These are phyloP conservation scores for Numenius phaeopus DNA, from an alignment of 2,797 vertebrate species.

Conservation along the genomic window DNA sequence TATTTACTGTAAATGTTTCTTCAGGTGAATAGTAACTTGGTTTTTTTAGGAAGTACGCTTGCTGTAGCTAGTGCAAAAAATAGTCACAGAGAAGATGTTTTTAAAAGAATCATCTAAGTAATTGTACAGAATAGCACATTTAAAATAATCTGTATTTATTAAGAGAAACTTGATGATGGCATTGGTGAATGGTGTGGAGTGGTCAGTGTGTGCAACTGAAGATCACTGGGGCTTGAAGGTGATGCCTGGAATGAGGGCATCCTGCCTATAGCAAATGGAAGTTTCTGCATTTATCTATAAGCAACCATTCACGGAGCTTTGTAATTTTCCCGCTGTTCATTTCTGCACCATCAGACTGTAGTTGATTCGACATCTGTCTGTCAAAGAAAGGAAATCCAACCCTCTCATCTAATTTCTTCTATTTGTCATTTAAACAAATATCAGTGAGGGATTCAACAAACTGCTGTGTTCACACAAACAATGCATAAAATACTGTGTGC, in stretches of 20 bases:
- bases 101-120: not conserved
- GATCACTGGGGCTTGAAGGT: not conserved
- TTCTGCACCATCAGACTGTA: constrained; percentile 16
- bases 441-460: constrained; percentile 41
- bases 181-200: not conserved
- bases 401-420: constrained; percentile 46
- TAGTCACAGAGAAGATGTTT: not conserved
- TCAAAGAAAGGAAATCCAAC: constrained; percentile 42
- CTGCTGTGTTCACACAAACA: constrained; percentile 50
- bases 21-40: not conserved
- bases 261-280: not conserved
- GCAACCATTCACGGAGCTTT: not conserved
- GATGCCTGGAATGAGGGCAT: not conserved
- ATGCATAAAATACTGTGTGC: constrained; percentile 7
- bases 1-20: not conserved
- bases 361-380: constrained; percentile 48
- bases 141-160: not conserved
- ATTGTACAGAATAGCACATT: not conserved
- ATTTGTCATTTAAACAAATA: constrained; percentile 66
- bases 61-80: not conserved
- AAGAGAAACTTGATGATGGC: not conserved
- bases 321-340: constrained; percentile 41
- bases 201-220: not conserved
- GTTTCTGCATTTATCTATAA: constrained; percentile 29
- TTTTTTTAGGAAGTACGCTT: not conserved